phyloP scores from a whole-genome alignment of 2,797 vertebrate species.

The Acridotheres tristis region DNA sequence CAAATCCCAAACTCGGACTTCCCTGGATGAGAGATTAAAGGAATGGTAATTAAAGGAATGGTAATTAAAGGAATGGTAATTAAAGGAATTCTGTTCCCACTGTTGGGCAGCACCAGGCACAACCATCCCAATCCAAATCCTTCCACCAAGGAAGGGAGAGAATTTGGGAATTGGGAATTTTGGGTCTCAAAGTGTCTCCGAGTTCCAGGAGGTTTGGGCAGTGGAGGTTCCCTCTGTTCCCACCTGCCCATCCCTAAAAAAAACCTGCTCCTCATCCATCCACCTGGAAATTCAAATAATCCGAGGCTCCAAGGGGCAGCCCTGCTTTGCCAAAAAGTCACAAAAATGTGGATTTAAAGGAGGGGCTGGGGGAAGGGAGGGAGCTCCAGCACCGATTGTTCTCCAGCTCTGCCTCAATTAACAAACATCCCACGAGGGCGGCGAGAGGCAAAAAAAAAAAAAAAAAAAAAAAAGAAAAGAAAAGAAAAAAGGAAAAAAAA shows the following conservation, averaged over 20 bases:
- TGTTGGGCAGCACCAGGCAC: background rate
- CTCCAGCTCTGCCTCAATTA: constrained; percentile 66
- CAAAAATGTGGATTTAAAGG: background rate
- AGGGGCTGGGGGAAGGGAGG: background rate
- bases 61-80: background rate
- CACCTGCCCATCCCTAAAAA: background rate
- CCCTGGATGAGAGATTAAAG: background rate
- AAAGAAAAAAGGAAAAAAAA: too few relatives aligned
- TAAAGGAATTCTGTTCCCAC: accelerated
- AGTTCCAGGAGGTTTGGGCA: background rate
- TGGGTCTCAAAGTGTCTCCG: too few relatives aligned
- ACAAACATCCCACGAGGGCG: constrained; percentile 57
- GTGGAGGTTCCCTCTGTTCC: background rate
- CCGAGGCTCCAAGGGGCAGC: background rate
- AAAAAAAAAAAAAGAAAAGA: too few relatives aligned
- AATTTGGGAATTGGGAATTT: background rate
- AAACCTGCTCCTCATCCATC: background rate
- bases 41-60: background rate
- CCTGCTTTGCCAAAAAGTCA: background rate
- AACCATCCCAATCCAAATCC: background rate
- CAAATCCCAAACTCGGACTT: background rate
- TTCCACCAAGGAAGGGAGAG: accelerated
- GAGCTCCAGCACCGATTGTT: constrained; percentile 52
- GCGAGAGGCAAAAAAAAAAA: background rate
- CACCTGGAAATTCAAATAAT: background rate